Percentiles rank a stretch among this genome's conserved stretches.
phyloP scores from a whole-genome alignment of 2,113 vertebrate genomes.

The western clawed frog (Xenopus tropicalis) region UCB_Xtro_10.0 CM004445.2:81040501-81041000 shows the following conservation, averaged over 20 bases:
- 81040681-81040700: constrained; percentile 65
- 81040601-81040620: no score
- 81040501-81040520: no score
- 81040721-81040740: constrained; percentile 54
- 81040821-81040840: constrained; percentile 85
- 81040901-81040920: constrained; percentile 93
- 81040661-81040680: constrained; percentile 57
- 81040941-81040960: constrained; percentile 95
- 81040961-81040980: constrained; percentile 97
- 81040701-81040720: constrained; percentile 53
- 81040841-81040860: constrained; percentile 96
- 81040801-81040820: constrained; percentile 79
- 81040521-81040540: no score
- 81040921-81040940: constrained; percentile 93
- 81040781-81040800: constrained; percentile 83
- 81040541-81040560: no score
- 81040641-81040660: constrained; percentile 65
- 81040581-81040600: no score
- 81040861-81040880: constrained; percentile 93
- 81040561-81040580: no score
- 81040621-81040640: constrained; percentile 47
- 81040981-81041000: constrained; percentile 77
- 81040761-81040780: constrained; percentile 75
- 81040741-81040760: constrained; percentile 60
- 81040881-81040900: constrained; percentile 92